Evolutionary conservation across 2,113 vertebrate species (phyloP).

Genomic region (Macquaria australasica): DNA sequence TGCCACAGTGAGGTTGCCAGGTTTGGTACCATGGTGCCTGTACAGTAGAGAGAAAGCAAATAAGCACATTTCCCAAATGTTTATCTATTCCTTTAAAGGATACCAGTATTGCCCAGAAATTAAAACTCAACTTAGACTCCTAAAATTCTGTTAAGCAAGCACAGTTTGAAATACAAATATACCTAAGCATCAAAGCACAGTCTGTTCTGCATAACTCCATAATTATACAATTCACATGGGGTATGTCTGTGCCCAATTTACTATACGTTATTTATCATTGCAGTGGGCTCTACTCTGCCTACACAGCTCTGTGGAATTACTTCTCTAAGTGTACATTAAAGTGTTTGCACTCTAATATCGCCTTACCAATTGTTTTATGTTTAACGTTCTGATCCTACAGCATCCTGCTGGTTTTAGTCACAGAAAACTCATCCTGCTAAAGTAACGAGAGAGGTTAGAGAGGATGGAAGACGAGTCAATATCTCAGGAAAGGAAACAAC

Average conservation of each 20-base stretch:
- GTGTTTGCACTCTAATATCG: neutral
- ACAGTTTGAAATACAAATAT: conserved; percentile 26
- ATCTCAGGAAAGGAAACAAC: neutral
- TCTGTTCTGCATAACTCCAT: neutral
- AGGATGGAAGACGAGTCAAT: conserved; percentile 7
- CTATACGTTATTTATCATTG: conserved; percentile 29
- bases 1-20: neutral
- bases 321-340: neutral
- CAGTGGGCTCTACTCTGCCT: neutral
- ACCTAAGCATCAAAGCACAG: conserved; percentile 32
- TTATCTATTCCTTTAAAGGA: conserved; percentile 3
- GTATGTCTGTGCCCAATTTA: neutral
- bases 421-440: conserved; percentile 6
- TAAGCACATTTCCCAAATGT: neutral
- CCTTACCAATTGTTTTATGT: conserved; percentile 3
- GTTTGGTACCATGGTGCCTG: neutral
- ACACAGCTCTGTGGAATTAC: neutral
- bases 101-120: neutral
- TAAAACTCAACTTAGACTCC: neutral
- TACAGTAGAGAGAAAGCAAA: conserved; percentile 2
- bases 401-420: conserved; percentile 29
- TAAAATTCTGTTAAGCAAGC: neutral
- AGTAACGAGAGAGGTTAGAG: neutral
- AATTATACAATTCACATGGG: conserved; percentile 13
- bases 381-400: conserved; percentile 45